phyloP scores from a whole-genome alignment of 2,797 vertebrate genomes.

The Carcharodon carcharias region DNA sequence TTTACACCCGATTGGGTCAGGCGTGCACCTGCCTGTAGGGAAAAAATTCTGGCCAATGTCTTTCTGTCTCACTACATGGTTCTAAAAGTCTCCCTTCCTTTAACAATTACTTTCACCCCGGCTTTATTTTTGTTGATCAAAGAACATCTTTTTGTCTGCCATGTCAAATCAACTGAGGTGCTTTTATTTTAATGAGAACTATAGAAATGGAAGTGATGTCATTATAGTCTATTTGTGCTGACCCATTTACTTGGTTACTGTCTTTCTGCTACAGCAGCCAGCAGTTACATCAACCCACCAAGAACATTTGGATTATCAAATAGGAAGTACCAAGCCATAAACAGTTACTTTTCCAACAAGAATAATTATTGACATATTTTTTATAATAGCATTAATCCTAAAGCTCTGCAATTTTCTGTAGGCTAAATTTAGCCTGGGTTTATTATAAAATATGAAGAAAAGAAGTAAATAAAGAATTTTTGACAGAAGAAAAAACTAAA shows the following conservation, averaged over 20 bases:
- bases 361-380: neutral
- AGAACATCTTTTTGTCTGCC: neutral
- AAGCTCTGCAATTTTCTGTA: neutral
- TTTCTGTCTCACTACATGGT: neutral
- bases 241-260: neutral
- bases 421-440: neutral
- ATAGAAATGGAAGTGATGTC: neutral
- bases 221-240: neutral
- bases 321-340: neutral
- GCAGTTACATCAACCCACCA: neutral
- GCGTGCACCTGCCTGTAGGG: too few species aligned
- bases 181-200: neutral
- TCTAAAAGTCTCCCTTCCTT: neutral
- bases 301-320: neutral
- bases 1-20: too few species aligned
- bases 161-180: neutral
- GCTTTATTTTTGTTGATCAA: neutral
- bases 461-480: neutral
- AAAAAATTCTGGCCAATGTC: too few species aligned
- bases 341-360: neutral
- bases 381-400: neutral
- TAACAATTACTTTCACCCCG: neutral
- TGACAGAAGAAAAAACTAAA: neutral
- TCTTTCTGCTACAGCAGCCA: neutral
- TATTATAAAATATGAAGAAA: neutral